Evolutionary conservation across 2,888 invertebrate genomes (phyloP).

Genomic region (Ornithoptera priamus): DNA sequence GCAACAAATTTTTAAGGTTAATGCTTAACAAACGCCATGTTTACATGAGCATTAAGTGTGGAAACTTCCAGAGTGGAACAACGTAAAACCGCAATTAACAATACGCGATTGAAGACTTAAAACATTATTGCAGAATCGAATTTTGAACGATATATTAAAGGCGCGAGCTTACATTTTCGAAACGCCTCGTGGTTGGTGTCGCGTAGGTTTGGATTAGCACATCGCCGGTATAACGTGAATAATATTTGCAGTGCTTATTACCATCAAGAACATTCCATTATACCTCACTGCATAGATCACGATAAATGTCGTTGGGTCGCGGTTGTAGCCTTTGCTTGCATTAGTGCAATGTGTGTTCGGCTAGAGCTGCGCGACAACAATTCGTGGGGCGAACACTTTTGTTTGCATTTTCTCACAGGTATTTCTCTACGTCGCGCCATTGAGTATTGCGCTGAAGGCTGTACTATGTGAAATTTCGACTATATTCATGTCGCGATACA

Average conservation of each 20-base stretch:
- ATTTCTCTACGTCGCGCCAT: constrained; percentile 66
- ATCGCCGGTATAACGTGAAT: constrained; percentile 38
- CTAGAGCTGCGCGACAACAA: constrained; percentile 32
- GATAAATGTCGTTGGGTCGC: constrained; percentile 30
- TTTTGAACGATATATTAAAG: constrained; percentile 15
- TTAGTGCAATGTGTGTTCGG: constrained; percentile 25
- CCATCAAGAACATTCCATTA: constrained; percentile 29
- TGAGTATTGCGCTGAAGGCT: constrained; percentile 72
- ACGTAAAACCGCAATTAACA: constrained; percentile 22
- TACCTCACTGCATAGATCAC: constrained; percentile 20
- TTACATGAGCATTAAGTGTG: constrained; percentile 20
- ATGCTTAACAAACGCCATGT: constrained; percentile 19
- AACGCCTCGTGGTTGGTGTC: constrained; percentile 23
- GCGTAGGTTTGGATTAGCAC: constrained; percentile 36
- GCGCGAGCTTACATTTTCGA: constrained; percentile 12
- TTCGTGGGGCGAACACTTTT: constrained; percentile 50
- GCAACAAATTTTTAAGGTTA: constrained; percentile 5
- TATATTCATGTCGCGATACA: constrained; percentile 69
- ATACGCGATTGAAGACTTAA: constrained; percentile 16
- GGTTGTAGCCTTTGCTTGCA: constrained; percentile 25
- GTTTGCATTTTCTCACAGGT: constrained; percentile 75
- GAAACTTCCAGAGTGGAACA: constrained; percentile 26
- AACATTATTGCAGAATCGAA: constrained; percentile 17
- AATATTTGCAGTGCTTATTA: constrained; percentile 33
- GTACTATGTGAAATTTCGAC: constrained; percentile 70